Conservation (phyloP, 2,797 vertebrate species). For the Mormyrops boulengeri region DNA sequence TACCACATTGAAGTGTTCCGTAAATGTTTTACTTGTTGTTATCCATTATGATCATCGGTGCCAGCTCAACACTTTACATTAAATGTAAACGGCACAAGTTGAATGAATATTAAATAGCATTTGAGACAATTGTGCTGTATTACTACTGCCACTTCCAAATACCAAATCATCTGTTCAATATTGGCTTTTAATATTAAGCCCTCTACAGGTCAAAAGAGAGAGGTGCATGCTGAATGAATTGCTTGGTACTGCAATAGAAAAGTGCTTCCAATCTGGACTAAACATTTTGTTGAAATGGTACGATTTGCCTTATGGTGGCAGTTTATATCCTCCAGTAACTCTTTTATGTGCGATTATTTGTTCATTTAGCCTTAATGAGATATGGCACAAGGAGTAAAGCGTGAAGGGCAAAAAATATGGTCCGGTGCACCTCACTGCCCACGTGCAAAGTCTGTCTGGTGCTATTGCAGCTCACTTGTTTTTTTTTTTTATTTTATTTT, state of each 20-base stretch:
- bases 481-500: not conserved
- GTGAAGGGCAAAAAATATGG: not conserved
- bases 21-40: not conserved
- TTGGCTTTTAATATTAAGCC: not conserved
- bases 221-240: not conserved
- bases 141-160: not conserved
- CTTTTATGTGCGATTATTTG: conserved; percentile 13
- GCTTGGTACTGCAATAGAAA: not conserved
- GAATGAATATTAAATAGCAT: not conserved
- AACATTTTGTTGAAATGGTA: not conserved
- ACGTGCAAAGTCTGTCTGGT: not conserved
- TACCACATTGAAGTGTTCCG: not conserved
- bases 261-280: not conserved
- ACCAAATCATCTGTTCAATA: not conserved
- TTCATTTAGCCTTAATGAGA: not conserved
- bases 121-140: not conserved
- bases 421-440: not conserved
- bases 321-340: not conserved
- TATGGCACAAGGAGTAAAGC: not conserved
- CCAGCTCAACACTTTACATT: not conserved
- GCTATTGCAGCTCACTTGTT: not conserved
- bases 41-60: not conserved
- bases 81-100: not conserved
- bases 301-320: not conserved
- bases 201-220: not conserved